phyloP scores from a whole-genome alignment of 2,113 vertebrate genomes.

The Globicephala melas region DNA sequence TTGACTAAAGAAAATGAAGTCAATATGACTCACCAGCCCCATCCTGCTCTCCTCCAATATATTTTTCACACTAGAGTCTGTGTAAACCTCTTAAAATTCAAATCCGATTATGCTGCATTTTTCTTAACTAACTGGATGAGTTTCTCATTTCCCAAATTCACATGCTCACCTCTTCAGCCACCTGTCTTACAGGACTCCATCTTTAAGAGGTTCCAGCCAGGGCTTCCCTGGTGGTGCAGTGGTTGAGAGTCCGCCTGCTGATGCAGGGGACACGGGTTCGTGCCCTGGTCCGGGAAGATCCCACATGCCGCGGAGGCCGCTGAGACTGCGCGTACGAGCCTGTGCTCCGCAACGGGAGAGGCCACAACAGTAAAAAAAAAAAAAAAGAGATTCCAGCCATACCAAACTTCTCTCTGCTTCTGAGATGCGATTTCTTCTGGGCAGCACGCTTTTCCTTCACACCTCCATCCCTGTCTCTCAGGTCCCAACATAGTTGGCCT shows the following conservation, averaged over 20 bases:
- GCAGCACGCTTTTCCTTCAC: not conserved
- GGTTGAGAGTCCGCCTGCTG: too few species aligned
- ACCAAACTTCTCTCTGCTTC: not conserved
- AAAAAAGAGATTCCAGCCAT: not conserved
- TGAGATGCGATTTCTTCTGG: not conserved
- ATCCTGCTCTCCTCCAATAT: not conserved
- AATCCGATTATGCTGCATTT: not conserved
- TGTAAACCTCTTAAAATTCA: not conserved
- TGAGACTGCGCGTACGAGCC: too few species aligned
- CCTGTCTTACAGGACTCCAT: not conserved
- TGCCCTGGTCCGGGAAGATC: too few species aligned
- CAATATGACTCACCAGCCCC: not conserved
- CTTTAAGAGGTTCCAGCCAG: not conserved
- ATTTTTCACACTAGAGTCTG: not conserved
- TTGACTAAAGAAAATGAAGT: conserved; percentile 3
- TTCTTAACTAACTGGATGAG: not conserved
- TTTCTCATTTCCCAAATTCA: not conserved
- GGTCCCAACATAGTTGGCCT: not conserved
- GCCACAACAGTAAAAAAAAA: too few species aligned
- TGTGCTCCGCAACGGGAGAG: too few species aligned
- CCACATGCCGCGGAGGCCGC: too few species aligned
- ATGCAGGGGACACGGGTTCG: too few species aligned
- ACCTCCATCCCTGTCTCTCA: not conserved
- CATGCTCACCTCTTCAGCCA: not conserved
- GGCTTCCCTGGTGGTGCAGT: too few species aligned